These are phyloP conservation scores for Orchesella flavescens DNA, from an alignment of 2,888 invertebrate species.

Conservation along the genomic window DNA sequence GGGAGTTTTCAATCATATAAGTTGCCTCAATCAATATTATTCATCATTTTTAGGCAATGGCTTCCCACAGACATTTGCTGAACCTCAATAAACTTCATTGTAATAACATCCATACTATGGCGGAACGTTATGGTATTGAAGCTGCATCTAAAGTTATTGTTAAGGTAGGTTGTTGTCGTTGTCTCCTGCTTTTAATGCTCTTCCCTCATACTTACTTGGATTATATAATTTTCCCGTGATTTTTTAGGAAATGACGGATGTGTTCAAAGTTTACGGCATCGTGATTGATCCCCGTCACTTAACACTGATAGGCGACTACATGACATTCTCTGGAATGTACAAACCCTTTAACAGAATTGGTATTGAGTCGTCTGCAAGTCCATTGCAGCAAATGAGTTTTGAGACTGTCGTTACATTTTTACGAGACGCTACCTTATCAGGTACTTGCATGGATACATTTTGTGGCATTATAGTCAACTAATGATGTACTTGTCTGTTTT, in stretches of 20 bases:
- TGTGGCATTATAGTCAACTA: no score
- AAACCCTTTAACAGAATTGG: conserved; percentile 92
- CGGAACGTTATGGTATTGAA: conserved; percentile 94
- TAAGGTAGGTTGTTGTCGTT: conserved; percentile 75
- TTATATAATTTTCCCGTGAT: conserved; percentile 72
- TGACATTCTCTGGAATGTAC: conserved; percentile 94
- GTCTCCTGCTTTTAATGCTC: neutral
- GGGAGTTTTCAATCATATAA: no score
- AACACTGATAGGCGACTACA: conserved; percentile 94
- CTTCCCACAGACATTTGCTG: conserved; percentile 84
- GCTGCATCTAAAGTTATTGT: conserved; percentile 93
- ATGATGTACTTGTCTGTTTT: no score
- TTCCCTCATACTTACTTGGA: no score
- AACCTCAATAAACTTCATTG: conserved; percentile 89
- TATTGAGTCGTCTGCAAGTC: conserved; percentile 92
- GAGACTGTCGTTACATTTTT: conserved; percentile 93
- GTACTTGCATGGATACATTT: no score
- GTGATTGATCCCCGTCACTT: conserved; percentile 95
- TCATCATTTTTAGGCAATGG: conserved; percentile 82
- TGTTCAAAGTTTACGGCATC: conserved; percentile 98
- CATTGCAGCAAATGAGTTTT: conserved; percentile 98
- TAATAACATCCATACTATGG: conserved; percentile 94
- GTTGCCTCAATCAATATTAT: no score
- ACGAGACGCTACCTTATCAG: conserved; percentile 81
- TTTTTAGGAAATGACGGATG: conserved; percentile 87